Evolutionary conservation across 2,888 invertebrate genomes (phyloP).

Genomic region (Lampropteryx suffumata): DNA sequence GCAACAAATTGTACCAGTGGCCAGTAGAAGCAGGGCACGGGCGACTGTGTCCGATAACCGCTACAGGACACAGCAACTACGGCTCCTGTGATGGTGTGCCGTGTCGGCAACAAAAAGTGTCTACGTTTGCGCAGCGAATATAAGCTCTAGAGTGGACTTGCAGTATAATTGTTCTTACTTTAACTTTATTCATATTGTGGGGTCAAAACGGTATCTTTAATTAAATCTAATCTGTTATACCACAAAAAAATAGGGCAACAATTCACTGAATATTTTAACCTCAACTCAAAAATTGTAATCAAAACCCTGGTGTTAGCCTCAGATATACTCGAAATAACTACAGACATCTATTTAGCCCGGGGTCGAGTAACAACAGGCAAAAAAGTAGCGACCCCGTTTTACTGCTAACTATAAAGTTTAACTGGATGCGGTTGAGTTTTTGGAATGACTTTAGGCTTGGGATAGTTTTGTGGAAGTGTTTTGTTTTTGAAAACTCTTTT

Average conservation of each 20-base stretch:
- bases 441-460: neutral
- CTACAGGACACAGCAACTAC: too few species aligned
- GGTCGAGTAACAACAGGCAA: neutral
- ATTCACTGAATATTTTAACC: slow-evolving; percentile 16
- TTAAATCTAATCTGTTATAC: too few species aligned
- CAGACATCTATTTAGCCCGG: slow-evolving; percentile 20
- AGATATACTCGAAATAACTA: slow-evolving; percentile 21
- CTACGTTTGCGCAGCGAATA: too few species aligned
- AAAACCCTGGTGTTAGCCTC: slow-evolving; percentile 25
- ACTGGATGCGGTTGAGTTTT: slow-evolving; percentile 11
- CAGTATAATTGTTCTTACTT: too few species aligned
- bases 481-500: neutral
- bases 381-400: slow-evolving; percentile 7
- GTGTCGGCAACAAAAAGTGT: too few species aligned
- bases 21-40: too few species aligned
- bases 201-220: too few species aligned
- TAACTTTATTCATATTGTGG: too few species aligned
- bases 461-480: neutral
- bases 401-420: slow-evolving; percentile 4
- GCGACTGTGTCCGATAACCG: too few species aligned
- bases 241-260: slow-evolving; percentile 6
- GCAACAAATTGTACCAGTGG: too few species aligned
- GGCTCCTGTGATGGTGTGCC: too few species aligned
- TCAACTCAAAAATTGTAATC: slow-evolving; percentile 24
- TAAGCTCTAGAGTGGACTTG: too few species aligned